Conservation (phyloP, 2,888 invertebrate genomes). For the Eupithecia tripunctaria region DNA sequence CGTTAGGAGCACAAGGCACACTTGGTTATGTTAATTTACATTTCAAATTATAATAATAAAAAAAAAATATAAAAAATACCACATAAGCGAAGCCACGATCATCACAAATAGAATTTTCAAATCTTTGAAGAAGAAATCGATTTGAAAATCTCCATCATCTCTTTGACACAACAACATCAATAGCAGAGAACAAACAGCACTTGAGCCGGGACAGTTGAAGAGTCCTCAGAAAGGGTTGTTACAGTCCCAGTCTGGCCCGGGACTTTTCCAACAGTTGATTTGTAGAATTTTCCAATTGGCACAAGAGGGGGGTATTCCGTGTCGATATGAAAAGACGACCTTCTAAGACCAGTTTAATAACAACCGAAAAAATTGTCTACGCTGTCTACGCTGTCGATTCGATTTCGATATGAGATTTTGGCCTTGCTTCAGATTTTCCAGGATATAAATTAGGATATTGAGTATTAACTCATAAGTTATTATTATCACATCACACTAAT, state of each 20-base stretch:
- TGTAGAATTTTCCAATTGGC: constrained; percentile 77
- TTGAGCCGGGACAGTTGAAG: constrained; percentile 53
- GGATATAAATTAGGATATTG: neutral
- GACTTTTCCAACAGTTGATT: constrained; percentile 77
- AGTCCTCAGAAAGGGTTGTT: constrained; percentile 76
- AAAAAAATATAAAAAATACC: neutral
- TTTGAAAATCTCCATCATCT: constrained; percentile 4
- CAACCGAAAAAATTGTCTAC: neutral
- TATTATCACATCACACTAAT: no score
- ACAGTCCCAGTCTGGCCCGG: constrained; percentile 57
- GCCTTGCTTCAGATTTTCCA: no score
- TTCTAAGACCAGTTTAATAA: neutral
- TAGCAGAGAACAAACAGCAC: constrained; percentile 48
- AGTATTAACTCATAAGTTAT: neutral
- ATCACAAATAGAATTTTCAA: neutral
- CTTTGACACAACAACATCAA: constrained; percentile 44
- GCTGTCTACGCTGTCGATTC: no score
- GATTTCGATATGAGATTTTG: neutral
- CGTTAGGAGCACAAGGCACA: no score
- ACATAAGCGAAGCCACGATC: neutral
- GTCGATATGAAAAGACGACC: constrained; percentile 32
- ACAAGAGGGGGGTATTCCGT: constrained; percentile 54
- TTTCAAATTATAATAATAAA: no score
- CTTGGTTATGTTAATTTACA: no score
- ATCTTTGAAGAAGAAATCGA: constrained; percentile 2